Evolutionary conservation across 2,888 invertebrate species (phyloP).

Genomic region (Phengaris alcon): DNA sequence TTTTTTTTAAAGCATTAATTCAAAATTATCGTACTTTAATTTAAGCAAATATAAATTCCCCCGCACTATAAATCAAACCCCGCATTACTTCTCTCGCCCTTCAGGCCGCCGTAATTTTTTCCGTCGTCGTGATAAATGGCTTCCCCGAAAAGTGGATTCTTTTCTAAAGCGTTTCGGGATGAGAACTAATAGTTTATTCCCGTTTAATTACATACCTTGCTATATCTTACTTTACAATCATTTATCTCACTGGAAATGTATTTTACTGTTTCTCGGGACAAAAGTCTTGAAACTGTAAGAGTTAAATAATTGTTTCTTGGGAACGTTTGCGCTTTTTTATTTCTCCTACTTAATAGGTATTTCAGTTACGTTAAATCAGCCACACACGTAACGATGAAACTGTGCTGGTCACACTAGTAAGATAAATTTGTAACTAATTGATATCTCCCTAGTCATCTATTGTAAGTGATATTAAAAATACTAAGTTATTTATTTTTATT

Average conservation of each 20-base stretch:
- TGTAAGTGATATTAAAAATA: too few species aligned
- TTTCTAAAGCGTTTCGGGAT: constrained; percentile 30
- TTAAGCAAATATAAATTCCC: constrained; percentile 36
- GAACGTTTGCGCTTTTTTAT: background rate
- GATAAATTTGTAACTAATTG: too few species aligned
- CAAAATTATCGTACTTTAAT: constrained; percentile 30
- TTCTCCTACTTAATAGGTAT: background rate
- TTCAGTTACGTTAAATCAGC: too few species aligned
- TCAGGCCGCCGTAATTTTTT: constrained; percentile 58
- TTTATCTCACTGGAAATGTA: background rate
- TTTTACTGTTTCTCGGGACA: background rate
- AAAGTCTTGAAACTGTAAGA: background rate
- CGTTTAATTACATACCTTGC: constrained; percentile 28
- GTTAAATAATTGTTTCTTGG: background rate
- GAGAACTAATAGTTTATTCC: constrained; percentile 32
- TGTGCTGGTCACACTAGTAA: too few species aligned
- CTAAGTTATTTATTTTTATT: too few species aligned
- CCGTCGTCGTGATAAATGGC: constrained; percentile 61
- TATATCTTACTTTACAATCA: constrained; percentile 1
- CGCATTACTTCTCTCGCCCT: constrained; percentile 56
- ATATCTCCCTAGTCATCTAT: too few species aligned
- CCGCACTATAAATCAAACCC: constrained; percentile 51
- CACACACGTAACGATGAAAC: too few species aligned
- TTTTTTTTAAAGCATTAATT: background rate
- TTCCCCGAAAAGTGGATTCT: constrained; percentile 48